phyloP scores from a whole-genome alignment of 2,888 invertebrate species.

The Cryptus armator region DNA sequence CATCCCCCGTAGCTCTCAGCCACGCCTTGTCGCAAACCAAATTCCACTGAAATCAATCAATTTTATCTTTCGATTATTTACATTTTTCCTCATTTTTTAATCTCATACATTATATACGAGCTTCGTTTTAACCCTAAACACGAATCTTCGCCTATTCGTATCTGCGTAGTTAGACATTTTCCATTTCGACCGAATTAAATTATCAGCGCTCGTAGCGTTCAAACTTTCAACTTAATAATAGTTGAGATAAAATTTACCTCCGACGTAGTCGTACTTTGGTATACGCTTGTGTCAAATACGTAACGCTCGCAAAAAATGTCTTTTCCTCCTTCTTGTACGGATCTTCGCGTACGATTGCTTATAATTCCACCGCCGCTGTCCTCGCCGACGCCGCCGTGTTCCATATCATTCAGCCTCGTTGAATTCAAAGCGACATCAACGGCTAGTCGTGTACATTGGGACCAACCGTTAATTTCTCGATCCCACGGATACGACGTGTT shows the following conservation, averaged over 20 bases:
- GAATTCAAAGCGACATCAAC: slow-evolving; percentile 79
- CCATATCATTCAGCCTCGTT: slow-evolving; percentile 76
- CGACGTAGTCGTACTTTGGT: slow-evolving; percentile 88
- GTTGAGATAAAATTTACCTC: slow-evolving; percentile 85
- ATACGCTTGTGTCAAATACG: slow-evolving; percentile 88
- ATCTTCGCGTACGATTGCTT: slow-evolving; percentile 57
- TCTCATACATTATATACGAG: neutral
- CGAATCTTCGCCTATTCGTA: neutral
- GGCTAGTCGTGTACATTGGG: slow-evolving; percentile 85
- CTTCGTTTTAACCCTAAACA: neutral
- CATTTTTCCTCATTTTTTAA: neutral
- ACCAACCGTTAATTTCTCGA: slow-evolving; percentile 83
- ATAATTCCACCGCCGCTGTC: slow-evolving; percentile 55
- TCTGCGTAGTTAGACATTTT: neutral
- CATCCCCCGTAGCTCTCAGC: slow-evolving; percentile 89
- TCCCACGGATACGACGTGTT: slow-evolving; percentile 87
- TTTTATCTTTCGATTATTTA: slow-evolving; percentile 22
- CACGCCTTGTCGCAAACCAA: slow-evolving; percentile 89
- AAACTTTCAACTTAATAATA: neutral
- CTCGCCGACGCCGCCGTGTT: slow-evolving; percentile 71
- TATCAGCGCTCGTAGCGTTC: slow-evolving; percentile 13
- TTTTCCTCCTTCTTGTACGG: slow-evolving; percentile 49
- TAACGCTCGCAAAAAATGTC: slow-evolving; percentile 86
- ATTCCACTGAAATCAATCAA: slow-evolving; percentile 86
- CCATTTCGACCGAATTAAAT: neutral